Percentiles rank a stretch among this genome's conserved stretches.
Conservation (phyloP, 2,113 vertebrate species). For the Canis aureus region DNA sequence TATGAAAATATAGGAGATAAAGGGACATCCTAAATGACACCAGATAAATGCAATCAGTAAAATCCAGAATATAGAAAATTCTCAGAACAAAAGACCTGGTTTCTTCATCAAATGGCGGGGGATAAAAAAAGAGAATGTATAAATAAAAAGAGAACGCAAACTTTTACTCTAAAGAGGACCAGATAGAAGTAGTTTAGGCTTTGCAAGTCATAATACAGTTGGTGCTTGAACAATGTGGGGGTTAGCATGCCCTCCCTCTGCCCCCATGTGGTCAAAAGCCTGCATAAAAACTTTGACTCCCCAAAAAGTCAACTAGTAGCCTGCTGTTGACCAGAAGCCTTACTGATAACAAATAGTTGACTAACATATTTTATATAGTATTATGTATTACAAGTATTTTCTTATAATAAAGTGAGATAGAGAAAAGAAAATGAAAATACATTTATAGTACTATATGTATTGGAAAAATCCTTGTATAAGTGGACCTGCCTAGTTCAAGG, state of each 20-base stretch:
- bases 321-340: background rate
- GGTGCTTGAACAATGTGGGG: background rate
- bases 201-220: background rate
- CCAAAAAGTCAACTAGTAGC: background rate
- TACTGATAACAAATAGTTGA: background rate
- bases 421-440: background rate
- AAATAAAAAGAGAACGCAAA: background rate
- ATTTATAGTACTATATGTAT: background rate
- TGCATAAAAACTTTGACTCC: background rate
- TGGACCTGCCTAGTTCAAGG: background rate
- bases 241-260: background rate
- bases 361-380: background rate
- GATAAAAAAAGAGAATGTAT: background rate
- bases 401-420: background rate
- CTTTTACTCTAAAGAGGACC: background rate
- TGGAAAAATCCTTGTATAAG: background rate
- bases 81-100: background rate
- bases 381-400: background rate
- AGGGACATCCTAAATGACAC: background rate
- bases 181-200: background rate
- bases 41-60: background rate
- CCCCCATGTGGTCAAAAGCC: background rate
- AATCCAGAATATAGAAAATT: constrained; percentile 18
- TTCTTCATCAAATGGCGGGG: background rate
- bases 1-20: background rate